Percentiles rank a stretch among this genome's conserved stretches.
Conservation (phyloP, 1,140 invertebrate species). For the Penaeus vannamei region DNA sequence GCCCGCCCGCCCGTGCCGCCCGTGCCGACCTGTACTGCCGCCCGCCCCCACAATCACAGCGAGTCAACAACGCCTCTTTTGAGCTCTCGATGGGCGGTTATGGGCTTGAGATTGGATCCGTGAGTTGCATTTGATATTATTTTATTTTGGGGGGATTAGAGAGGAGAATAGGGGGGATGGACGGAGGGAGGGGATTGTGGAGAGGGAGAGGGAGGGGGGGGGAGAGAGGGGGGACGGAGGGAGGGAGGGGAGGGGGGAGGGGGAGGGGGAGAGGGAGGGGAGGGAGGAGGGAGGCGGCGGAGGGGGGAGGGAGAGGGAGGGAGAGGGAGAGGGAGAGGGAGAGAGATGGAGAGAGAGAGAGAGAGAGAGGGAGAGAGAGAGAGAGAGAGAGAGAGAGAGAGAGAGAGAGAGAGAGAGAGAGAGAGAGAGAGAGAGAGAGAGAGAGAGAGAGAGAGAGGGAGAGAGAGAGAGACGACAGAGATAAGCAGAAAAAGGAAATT, state of each 20-base stretch:
- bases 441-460: constrained; percentile 8
- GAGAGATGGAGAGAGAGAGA: not conserved
- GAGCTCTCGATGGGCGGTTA: constrained; percentile 1
- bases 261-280: not conserved
- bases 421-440: constrained; percentile 25
- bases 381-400: not conserved
- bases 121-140: constrained; percentile 27
- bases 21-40: too few relatives aligned
- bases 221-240: not conserved
- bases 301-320: not conserved
- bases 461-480: not conserved
- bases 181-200: not conserved
- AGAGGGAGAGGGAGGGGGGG: not conserved
- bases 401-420: not conserved
- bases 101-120: constrained; percentile 12
- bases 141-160: constrained; percentile 25
- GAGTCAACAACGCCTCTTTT: not conserved
- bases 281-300: not conserved
- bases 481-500: too few relatives aligned
- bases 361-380: not conserved
- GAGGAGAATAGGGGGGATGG: not conserved
- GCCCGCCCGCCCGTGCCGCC: too few relatives aligned
- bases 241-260: not conserved
- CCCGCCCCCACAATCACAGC: not conserved
- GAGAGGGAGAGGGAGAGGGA: not conserved